phyloP scores from a whole-genome alignment of 2,113 vertebrate genomes.

The Rhinichthys klamathensis region DNA sequence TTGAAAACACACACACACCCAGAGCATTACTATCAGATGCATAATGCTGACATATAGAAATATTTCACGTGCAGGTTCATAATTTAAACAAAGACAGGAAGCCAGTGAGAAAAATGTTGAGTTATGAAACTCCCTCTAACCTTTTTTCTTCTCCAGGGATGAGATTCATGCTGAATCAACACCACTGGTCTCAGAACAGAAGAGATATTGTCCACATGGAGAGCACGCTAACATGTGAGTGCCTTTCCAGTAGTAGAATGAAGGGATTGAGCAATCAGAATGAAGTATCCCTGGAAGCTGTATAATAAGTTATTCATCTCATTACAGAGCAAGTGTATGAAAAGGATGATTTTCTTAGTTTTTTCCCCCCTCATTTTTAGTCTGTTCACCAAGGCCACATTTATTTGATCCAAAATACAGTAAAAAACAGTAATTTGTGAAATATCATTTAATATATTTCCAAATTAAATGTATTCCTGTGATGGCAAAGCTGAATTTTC shows the following conservation, averaged over 20 bases:
- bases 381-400: too few relatives aligned
- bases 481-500: too few relatives aligned
- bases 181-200: not conserved
- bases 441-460: too few relatives aligned
- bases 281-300: not conserved
- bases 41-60: slow-evolving; percentile 14
- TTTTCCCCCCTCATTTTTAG: too few relatives aligned
- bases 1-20: not conserved
- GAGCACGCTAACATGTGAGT: not conserved
- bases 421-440: too few relatives aligned
- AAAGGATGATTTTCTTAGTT: too few relatives aligned
- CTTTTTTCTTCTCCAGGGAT: slow-evolving; percentile 42
- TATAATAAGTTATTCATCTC: too few relatives aligned
- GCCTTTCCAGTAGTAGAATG: not conserved
- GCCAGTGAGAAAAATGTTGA: slow-evolving; percentile 41
- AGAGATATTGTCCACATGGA: slow-evolving; percentile 2
- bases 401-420: too few relatives aligned
- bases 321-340: too few relatives aligned
- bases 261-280: too few relatives aligned
- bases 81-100: slow-evolving; percentile 24
- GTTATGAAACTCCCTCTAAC: slow-evolving; percentile 44
- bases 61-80: not conserved
- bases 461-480: too few relatives aligned
- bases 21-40: not conserved
- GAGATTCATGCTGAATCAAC: slow-evolving; percentile 39